phyloP scores from a whole-genome alignment of 2,113 vertebrate species.

The Piaya cayana region DNA sequence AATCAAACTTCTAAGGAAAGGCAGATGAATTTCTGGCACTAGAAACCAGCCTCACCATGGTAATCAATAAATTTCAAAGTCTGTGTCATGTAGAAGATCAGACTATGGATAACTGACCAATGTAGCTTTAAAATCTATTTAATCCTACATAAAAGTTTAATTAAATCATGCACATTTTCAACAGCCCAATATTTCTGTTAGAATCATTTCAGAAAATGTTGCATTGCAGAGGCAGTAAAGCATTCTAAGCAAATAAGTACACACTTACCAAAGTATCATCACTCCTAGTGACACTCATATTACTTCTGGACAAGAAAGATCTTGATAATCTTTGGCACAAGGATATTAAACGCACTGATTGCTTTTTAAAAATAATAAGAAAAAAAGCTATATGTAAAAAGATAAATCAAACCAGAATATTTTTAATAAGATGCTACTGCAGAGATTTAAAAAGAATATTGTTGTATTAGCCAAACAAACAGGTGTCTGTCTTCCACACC shows the following conservation, averaged over 20 bases:
- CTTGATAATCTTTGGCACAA: constrained; percentile 98
- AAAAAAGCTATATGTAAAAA: constrained; percentile 13
- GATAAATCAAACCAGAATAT: neutral
- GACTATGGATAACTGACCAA: neutral
- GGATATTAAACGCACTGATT: constrained; percentile 98
- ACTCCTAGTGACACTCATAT: constrained; percentile 94
- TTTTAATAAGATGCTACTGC: neutral
- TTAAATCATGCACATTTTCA: neutral
- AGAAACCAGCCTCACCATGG: neutral
- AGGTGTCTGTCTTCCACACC: neutral
- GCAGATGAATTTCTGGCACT: neutral
- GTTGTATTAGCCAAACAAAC: neutral
- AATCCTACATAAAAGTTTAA: neutral
- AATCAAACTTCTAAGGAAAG: neutral
- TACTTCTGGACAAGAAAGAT: constrained; percentile 97
- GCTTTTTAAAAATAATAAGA: constrained; percentile 77
- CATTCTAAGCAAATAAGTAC: neutral
- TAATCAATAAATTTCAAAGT: neutral
- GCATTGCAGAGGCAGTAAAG: neutral
- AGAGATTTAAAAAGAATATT: neutral
- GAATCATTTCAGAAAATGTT: neutral
- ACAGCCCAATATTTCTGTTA: neutral
- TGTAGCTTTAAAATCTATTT: neutral
- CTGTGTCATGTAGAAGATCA: neutral
- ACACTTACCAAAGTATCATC: constrained; percentile 95